Evolutionary conservation across 2,113 vertebrate species (phyloP).

Genomic region (Rousettus leschenaultii): DNA sequence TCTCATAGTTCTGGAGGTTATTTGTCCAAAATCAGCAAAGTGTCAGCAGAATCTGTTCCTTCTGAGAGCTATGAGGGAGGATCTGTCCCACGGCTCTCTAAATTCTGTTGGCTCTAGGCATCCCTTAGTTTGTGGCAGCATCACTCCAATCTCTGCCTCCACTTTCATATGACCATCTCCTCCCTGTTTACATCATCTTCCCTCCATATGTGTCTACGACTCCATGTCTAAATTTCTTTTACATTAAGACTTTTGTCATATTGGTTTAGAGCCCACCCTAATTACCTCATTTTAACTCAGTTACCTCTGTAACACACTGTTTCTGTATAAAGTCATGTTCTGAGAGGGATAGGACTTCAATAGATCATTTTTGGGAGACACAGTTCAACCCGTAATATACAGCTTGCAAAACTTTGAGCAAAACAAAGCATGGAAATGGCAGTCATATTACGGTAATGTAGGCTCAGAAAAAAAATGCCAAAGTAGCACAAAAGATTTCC

Average conservation of each 20-base stretch:
- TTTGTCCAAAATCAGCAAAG: neutral
- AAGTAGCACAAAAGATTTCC: neutral
- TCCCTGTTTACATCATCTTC: neutral
- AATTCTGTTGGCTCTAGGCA: neutral
- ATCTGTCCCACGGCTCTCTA: neutral
- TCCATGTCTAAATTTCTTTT: neutral
- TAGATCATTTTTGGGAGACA: neutral
- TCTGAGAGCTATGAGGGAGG: neutral
- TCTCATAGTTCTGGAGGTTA: neutral
- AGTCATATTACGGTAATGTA: neutral
- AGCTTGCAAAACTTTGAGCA: neutral
- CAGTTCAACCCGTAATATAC: neutral
- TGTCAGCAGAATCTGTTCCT: neutral
- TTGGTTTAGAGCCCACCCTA: neutral
- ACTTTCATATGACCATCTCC: neutral
- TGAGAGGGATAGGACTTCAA: neutral
- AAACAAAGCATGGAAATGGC: conserved; percentile 15
- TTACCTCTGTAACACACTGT: neutral
- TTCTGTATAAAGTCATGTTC: neutral
- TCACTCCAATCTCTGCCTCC: neutral
- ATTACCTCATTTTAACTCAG: conserved; percentile 5
- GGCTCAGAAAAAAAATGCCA: neutral
- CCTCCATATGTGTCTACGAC: neutral
- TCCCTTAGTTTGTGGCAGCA: neutral
- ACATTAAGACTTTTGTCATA: neutral